phyloP scores from a whole-genome alignment of 2,797 vertebrate genomes.

The Rhinoraja longicauda region DNA sequence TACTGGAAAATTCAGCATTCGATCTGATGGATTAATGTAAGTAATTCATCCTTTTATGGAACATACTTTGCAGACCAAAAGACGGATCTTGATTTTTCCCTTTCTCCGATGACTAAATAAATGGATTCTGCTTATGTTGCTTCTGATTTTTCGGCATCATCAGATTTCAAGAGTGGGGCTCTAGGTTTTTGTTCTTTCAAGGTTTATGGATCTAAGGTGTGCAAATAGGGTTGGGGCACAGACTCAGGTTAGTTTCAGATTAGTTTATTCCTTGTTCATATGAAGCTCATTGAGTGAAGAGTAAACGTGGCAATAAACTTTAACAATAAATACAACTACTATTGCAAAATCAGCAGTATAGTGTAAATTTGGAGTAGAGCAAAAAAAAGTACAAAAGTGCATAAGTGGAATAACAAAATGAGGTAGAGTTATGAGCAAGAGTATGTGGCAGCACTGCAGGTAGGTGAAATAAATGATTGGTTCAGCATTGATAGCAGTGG shows the following conservation, averaged over 20 bases:
- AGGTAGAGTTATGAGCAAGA: too few species aligned
- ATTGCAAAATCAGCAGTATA: too few species aligned
- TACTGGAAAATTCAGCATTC: constrained; percentile 58
- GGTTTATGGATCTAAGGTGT: neutral
- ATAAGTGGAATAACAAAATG: too few species aligned
- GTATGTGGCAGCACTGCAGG: neutral
- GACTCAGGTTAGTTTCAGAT: neutral
- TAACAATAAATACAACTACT: too few species aligned
- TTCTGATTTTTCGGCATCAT: neutral
- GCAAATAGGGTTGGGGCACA: neutral
- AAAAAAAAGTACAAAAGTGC: too few species aligned
- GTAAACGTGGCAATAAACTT: too few species aligned
- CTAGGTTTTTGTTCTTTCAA: neutral
- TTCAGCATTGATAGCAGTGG: too few species aligned
- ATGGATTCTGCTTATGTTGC: neutral
- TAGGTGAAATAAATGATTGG: neutral
- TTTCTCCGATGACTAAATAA: neutral
- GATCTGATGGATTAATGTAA: constrained; percentile 87
- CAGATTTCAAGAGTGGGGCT: neutral
- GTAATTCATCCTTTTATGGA: constrained; percentile 42
- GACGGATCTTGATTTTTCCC: neutral
- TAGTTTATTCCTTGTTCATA: too few species aligned
- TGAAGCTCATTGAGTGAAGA: too few species aligned
- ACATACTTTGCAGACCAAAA: neutral
- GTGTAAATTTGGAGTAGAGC: too few species aligned